Base-by-base conservation (phyloP, 2,797 vertebrate species). In the Chaunax sp. region DNA sequence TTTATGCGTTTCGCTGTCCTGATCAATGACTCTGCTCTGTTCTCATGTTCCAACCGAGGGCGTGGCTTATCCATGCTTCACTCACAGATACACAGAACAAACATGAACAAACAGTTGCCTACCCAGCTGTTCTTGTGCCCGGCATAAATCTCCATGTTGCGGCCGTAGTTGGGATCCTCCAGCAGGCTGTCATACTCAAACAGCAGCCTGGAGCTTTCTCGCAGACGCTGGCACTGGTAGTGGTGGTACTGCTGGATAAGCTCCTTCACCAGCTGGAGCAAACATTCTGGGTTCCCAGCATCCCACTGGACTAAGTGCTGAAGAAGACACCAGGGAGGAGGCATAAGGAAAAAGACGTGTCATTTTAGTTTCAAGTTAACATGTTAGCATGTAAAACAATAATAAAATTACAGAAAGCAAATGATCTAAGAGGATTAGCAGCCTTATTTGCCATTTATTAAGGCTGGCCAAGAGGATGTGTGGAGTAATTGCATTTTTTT, bases 41-140 rank as follows among this genome's bases (percentile, higher is more conserved):
- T n/a, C n/a, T n/a, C n/a, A n/a, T n/a, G n/a, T n/a, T n/a, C n/a
- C n/a, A n/a, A n/a, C n/a, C n/a, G n/a, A n/a, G n/a, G n/a, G n/a
- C n/a, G n/a, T n/a, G n/a, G n/a, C n/a, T n/a, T n/a, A n/a, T n/a
- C n/a, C n/a, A n/a, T n/a, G n/a, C n/a, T n/a, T n/a, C n/a, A n/a
- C n/a, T n/a, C n/a, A n/a, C n/a, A n/a, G n/a, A n/a, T n/a, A n/a
- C n/a, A n/a, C n/a, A n/a, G n/a, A n/a, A n/a, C n/a, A n/a, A n/a
- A n/a, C n/a, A n/a, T n/a, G n/a, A n/a, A n/a, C n/a, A n/a, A n/a
- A n/a, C n/a, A n/a, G n/a, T n/a, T n/a, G 30, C 71, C 67, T 92
- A 99, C 98, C 98, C 98, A 99, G 93, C 94, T 98, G 93, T 98
- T 99, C 85, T 98, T 99, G 87, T 94, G 96, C 26, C 96, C 96